A percentile compares a stretch with the other conserved stretches of the same genome.
Evolutionary conservation across 1,140 invertebrate genomes (phyloP).

Genomic region (Coenobita brevimanus): DNA sequence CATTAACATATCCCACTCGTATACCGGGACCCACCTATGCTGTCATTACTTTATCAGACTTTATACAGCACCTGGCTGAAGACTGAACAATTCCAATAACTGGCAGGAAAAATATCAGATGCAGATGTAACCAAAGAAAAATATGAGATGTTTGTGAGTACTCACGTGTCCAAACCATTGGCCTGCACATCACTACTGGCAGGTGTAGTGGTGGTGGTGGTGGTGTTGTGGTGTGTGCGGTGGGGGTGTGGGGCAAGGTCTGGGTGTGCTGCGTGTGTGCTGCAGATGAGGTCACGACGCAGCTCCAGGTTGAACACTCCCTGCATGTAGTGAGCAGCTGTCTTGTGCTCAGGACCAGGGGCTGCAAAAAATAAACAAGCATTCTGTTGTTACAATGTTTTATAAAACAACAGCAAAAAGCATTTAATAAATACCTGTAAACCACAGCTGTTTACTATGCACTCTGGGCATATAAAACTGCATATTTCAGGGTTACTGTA

Average conservation of each 20-base stretch:
- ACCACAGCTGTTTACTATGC: too few relatives aligned
- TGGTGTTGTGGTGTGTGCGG: constrained; percentile 11
- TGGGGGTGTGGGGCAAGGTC: constrained; percentile 20
- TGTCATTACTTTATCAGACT: too few relatives aligned
- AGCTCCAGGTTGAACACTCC: constrained; percentile 84
- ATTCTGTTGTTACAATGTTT: too few relatives aligned
- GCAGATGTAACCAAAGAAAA: background rate
- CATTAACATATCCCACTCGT: too few relatives aligned
- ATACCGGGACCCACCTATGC: too few relatives aligned
- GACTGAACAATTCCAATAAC: too few relatives aligned
- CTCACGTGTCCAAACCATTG: background rate
- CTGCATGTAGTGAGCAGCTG: constrained; percentile 85
- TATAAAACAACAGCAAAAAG: too few relatives aligned
- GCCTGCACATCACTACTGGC: background rate
- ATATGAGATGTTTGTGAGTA: background rate
- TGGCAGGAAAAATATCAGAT: too few relatives aligned
- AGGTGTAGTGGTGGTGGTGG: background rate
- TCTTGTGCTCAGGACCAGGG: constrained; percentile 83
- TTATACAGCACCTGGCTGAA: too few relatives aligned
- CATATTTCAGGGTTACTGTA: too few relatives aligned
- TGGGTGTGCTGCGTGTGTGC: constrained; percentile 63
- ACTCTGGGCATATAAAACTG: too few relatives aligned
- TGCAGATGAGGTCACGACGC: constrained; percentile 75
- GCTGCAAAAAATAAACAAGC: constrained; percentile 74
- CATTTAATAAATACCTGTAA: too few relatives aligned